Percentiles rank a stretch among this genome's conserved stretches.
Evolutionary conservation across 2,797 vertebrate genomes (phyloP).

Genomic region (Enteromius paludinosus): DNA sequence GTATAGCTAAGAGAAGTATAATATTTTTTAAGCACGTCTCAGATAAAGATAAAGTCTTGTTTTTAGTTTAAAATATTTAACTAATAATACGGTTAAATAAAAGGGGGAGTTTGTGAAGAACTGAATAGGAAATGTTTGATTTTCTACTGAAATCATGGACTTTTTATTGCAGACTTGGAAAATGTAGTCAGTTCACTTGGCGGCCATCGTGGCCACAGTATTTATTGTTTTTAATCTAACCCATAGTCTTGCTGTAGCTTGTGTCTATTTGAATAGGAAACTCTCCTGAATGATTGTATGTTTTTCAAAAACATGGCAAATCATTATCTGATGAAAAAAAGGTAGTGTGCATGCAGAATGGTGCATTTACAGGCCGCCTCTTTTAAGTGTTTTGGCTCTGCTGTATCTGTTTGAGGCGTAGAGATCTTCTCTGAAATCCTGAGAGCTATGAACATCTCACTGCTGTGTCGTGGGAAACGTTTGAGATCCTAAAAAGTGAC

Average conservation of each 20-base stretch:
- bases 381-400: background rate
- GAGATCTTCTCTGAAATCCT: background rate
- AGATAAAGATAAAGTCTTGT: background rate
- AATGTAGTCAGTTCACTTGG: background rate
- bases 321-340: background rate
- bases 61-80: background rate
- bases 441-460: background rate
- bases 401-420: background rate
- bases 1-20: background rate
- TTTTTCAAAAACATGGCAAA: background rate
- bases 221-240: no score
- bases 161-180: background rate
- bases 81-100: background rate
- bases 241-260: background rate
- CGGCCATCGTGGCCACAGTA: background rate
- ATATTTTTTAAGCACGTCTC: background rate
- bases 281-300: background rate
- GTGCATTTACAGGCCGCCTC: background rate
- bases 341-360: background rate
- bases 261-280: background rate
- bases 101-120: background rate
- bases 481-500: background rate
- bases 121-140: background rate
- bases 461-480: background rate
- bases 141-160: background rate